Percentiles rank a stretch among this genome's conserved stretches.
phyloP scores from a whole-genome alignment of 2,113 vertebrate species.

The Barnardius zonarius region DNA sequence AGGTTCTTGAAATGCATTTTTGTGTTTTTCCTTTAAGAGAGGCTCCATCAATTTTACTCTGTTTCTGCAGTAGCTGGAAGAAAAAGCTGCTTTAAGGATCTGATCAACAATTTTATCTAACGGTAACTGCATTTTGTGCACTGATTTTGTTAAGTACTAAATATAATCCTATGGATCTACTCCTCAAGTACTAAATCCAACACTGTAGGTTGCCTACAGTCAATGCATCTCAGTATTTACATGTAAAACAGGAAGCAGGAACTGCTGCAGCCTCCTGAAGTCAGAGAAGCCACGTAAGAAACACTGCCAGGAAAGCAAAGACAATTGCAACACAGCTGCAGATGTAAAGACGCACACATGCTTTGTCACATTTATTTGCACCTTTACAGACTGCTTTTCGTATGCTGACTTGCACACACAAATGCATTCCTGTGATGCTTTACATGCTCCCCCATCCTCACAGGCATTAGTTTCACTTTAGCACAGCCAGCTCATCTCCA shows the following conservation, averaged over 20 bases:
- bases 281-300: background rate
- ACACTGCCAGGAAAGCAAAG: background rate
- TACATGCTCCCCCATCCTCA: background rate
- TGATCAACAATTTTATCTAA: background rate
- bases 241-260: background rate
- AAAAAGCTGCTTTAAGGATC: background rate
- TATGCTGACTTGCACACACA: background rate
- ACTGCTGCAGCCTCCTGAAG: background rate
- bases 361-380: background rate
- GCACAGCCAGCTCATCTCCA: background rate
- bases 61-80: background rate
- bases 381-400: background rate
- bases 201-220: background rate
- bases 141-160: background rate
- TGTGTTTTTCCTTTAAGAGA: background rate
- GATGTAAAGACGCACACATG: background rate
- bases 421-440: background rate
- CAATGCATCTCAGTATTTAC: background rate
- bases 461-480: background rate
- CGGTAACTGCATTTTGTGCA: background rate
- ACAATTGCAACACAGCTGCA: background rate
- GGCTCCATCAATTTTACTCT: background rate
- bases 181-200: background rate
- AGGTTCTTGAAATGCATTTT: background rate
- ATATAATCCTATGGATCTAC: background rate